Evolutionary conservation across 1,140 invertebrate species (phyloP), one percentile per base, ranked within the genome.

Genomic region (Metaphire vulgaris): DNA sequence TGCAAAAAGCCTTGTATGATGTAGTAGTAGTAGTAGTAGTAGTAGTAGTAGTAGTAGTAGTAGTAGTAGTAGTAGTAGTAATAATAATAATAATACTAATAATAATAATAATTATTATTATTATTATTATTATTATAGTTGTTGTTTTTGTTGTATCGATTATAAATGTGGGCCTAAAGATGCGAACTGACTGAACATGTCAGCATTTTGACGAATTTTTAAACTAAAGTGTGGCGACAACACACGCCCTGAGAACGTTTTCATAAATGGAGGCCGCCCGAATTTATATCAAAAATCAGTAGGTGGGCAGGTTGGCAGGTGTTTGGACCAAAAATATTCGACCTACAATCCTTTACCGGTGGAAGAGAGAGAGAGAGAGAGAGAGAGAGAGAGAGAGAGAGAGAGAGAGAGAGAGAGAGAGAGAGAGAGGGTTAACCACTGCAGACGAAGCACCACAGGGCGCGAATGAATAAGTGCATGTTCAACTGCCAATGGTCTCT

Each of bases 311-410:
- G n/a, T n/a, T n/a, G n/a, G n/a, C n/a, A n/a, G n/a, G n/a, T n/a
- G n/a, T n/a, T n/a, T n/a, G n/a, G n/a, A n/a, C n/a, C n/a, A n/a
- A n/a, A n/a, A n/a, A n/a, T n/a, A n/a, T n/a, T n/a, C n/a, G n/a
- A n/a, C n/a, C n/a, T n/a, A n/a, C n/a, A n/a, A n/a, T n/a, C n/a
- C n/a, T n/a, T n/a, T n/a, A n/a, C n/a, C n/a, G n/a, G n/a, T n/a
- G n/a, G n/a, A n/a, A n/a, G n/a, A n/a, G n/a, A 65, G 56, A 65
- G 56, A 65, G 56, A 26, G 56, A 65, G 26, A 65, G 56, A 65
- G 56, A 26, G 26, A 65, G 56, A 65, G 26, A 65, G 56, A 65
- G 56, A 65, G 56, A 65, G 56, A 65, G 56, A 65, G 56, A 65
- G 26, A 65, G 26, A 65, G 56, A 65, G 26, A 65, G 56, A 65